phyloP scores from a whole-genome alignment of 2,797 vertebrate species.

The Sebastes steindachneri region DNA sequence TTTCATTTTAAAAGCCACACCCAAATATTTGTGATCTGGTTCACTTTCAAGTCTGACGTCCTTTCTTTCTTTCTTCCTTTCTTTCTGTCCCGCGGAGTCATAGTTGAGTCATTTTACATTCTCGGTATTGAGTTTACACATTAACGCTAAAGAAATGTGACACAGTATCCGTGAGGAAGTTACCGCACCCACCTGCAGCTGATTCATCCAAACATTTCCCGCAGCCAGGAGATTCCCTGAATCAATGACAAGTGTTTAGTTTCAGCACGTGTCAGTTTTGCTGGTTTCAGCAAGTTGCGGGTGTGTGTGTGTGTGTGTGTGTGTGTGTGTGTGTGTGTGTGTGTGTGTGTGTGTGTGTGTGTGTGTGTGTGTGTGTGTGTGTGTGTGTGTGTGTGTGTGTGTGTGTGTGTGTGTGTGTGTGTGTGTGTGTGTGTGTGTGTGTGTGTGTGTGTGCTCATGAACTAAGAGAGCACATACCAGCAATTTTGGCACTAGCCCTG shows the following conservation, averaged over 20 bases:
- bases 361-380: background rate
- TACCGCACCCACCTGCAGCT: constrained; percentile 31
- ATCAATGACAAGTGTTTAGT: constrained; percentile 24
- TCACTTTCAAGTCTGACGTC: constrained; percentile 7
- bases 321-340: background rate
- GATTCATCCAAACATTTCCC: constrained; percentile 55
- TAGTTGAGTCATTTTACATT: constrained; percentile 37
- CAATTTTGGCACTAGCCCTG: background rate
- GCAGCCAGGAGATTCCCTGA: constrained; percentile 54
- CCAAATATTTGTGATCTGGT: constrained; percentile 5
- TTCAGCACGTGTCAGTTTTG: constrained; percentile 25
- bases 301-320: background rate
- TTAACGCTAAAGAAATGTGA: constrained; percentile 6
- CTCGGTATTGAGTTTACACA: background rate
- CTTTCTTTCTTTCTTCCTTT: constrained; percentile 1
- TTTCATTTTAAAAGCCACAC: constrained; percentile 9
- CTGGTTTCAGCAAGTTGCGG: background rate
- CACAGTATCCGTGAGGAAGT: constrained; percentile 22
- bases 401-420: background rate
- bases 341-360: no score
- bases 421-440: background rate
- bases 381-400: background rate
- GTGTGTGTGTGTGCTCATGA: background rate
- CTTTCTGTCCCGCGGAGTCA: background rate
- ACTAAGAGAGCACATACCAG: background rate